These are phyloP conservation scores for Larimichthys crocea DNA, from an alignment of 2,113 vertebrate genomes.

Conservation along the genomic window DNA sequence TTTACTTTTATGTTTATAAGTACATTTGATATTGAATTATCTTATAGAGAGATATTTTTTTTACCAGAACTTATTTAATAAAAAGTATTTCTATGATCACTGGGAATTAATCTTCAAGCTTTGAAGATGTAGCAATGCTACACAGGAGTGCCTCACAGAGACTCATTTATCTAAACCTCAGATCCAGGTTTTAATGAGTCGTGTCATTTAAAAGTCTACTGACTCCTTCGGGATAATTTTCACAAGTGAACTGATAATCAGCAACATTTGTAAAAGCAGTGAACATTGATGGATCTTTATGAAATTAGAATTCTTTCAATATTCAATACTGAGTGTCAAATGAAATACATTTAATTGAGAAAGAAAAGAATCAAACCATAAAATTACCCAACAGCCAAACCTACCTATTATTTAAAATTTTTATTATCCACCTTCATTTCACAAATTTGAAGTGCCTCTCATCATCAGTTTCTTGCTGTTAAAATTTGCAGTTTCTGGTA, in stretches of 20 bases:
- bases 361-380: not conserved
- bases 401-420: not conserved
- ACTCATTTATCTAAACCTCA: conserved; percentile 19
- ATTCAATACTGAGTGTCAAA: not conserved
- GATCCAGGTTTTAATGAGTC: not conserved
- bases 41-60: not conserved
- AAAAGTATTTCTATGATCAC: not conserved
- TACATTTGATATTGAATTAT: conserved; percentile 5
- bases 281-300: not conserved
- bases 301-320: not conserved
- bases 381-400: not conserved
- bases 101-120: conserved; percentile 9
- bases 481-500: not conserved
- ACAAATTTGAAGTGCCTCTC: not conserved
- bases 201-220: conserved; percentile 1
- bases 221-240: not conserved
- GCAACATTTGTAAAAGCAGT: not conserved
- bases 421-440: not conserved
- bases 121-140: not conserved
- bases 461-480: not conserved
- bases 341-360: not conserved
- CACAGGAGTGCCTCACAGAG: not conserved
- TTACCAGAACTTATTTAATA: not conserved
- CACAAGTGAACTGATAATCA: not conserved
- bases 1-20: not conserved